Base-by-base conservation (phyloP, 2,888 invertebrate genomes). In the Unio delphinus region DNA sequence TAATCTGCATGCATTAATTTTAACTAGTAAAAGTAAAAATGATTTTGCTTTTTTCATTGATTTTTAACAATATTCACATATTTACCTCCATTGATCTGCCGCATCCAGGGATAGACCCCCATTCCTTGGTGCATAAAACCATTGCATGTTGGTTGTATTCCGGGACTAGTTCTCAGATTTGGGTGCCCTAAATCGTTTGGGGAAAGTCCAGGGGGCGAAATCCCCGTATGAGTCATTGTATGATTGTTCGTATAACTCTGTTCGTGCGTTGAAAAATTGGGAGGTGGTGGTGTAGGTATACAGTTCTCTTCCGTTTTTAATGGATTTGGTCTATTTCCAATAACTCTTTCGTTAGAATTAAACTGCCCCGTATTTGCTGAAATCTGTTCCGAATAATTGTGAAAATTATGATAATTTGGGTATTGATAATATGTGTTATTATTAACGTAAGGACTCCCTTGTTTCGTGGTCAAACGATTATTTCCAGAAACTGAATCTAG, bases 261-360 rank as follows among this genome's bases (percentile, higher is more conserved):
- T 72, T 77, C 78, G 64, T 78, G 79, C 23, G 75, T 72, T 61
- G 76, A 73, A 59, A 78, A 72, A 45, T 69, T 79, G 28, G 81
- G 81, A 26, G 81, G 81, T 23, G 81, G 81, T 23, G 81, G 81
- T 17, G 81, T 81, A 5, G 81, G 77, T 61, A 81, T 75, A 74
- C 81, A 80, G 57, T 63, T 76, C 26, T 80, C 80, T 68, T 81
- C 81, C 64, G 71, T 70, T 73, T 81, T 81, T 57, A 81, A 70
- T 72, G 73, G 74, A 59, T 75, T 74, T 61, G 75, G 67, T 76
- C 80, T 73, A 59, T 80, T 78, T 23, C 69, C 67, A 67, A 72
- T 63, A 60, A 70, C 67, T 62, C 74, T 34, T 26, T 75, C 72
- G 45, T 70, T 70, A 23, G 72, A 55, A 34, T 34, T 45, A 64